A percentile compares a stretch with the other conserved stretches of the same genome.
Conservation (phyloP, 2,888 invertebrate species). For the Leptinotarsa rubiginosa region DNA sequence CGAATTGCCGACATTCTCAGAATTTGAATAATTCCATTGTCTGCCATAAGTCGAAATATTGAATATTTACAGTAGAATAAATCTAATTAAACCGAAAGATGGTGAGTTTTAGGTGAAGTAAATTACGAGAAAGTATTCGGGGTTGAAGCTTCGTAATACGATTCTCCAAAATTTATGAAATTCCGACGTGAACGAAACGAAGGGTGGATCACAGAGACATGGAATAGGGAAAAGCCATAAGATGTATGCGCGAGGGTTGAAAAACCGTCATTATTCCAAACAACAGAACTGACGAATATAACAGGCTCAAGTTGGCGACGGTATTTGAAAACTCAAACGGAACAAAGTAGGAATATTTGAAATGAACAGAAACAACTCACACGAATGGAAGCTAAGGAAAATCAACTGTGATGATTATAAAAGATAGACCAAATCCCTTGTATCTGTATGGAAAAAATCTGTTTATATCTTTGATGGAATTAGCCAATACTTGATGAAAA, state of each 20-base stretch:
- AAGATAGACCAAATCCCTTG: too few species aligned
- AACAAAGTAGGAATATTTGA: neutral
- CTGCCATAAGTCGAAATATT: constrained; percentile 9
- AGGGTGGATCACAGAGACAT: constrained; percentile 32
- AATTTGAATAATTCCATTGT: neutral
- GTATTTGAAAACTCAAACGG: neutral
- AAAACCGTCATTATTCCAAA: constrained; percentile 38
- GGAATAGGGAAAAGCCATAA: constrained; percentile 26
- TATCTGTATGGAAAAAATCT: too few species aligned
- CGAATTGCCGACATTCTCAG: neutral
- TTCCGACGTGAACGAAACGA: constrained; percentile 33
- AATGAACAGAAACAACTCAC: neutral
- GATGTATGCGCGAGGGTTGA: constrained; percentile 36
- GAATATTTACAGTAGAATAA: constrained; percentile 34
- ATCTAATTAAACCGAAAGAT: constrained; percentile 43
- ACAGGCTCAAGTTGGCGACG: neutral
- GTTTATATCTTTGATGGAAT: too few species aligned
- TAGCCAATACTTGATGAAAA: too few species aligned
- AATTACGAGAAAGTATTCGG: constrained; percentile 43
- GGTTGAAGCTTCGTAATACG: constrained; percentile 37
- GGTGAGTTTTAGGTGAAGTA: constrained; percentile 42
- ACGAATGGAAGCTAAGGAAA: neutral
- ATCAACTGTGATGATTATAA: too few species aligned
- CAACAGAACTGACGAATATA: constrained; percentile 15
- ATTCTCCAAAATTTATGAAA: constrained; percentile 45